Evolutionary conservation across 2,797 vertebrate genomes (phyloP).

Genomic region (Agapornis canus): DNA sequence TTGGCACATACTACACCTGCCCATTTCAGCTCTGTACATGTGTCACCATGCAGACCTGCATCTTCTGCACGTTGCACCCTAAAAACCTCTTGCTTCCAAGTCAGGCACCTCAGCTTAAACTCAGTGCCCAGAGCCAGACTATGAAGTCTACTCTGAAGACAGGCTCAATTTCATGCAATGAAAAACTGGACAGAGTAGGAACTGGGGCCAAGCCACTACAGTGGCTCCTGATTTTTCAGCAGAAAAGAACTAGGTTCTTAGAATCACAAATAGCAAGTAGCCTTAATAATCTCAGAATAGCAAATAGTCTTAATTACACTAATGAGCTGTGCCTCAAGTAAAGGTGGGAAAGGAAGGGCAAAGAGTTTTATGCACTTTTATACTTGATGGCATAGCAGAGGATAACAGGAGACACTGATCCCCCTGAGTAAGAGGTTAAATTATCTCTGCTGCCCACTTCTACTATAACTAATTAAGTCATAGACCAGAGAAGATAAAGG

Average conservation of each 20-base stretch:
- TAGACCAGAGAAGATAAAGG: background rate
- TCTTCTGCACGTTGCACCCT: background rate
- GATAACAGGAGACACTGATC: background rate
- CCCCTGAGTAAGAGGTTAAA: background rate
- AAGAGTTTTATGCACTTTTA: background rate
- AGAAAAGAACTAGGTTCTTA: background rate
- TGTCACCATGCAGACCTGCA: background rate
- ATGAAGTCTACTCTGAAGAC: background rate
- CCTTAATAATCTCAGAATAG: background rate
- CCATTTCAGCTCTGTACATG: background rate
- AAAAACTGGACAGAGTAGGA: background rate
- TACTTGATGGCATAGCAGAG: background rate
- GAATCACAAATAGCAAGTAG: background rate
- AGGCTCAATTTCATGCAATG: background rate
- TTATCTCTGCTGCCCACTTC: background rate
- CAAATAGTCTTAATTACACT: background rate
- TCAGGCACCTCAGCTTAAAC: background rate
- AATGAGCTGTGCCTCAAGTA: background rate
- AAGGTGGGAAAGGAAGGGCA: background rate
- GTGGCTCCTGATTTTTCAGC: background rate
- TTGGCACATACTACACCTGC: rapidly evolving
- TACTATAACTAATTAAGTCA: background rate
- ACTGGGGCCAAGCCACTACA: background rate
- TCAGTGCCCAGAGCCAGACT: background rate
- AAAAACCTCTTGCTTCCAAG: background rate